Conservation (phyloP, 2,888 invertebrate species). For the Acronicta alni region DNA sequence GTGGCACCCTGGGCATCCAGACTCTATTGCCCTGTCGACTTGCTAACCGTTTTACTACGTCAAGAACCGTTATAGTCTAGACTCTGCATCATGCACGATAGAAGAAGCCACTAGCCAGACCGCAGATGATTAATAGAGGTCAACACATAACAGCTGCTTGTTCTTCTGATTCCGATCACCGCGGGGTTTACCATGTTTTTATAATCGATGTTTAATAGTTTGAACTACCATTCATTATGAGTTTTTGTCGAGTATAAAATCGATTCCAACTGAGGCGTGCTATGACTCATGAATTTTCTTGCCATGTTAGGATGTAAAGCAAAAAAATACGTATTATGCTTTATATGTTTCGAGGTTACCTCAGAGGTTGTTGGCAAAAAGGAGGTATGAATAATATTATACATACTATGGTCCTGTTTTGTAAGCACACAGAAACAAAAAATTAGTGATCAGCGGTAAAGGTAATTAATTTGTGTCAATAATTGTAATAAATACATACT, state of each 20-base stretch:
- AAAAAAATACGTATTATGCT: background rate
- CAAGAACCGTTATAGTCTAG: no score
- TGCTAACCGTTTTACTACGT: no score
- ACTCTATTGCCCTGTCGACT: no score
- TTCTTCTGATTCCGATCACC: background rate
- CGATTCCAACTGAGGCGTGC: slow-evolving; percentile 22
- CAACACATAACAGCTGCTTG: background rate
- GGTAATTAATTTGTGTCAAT: background rate
- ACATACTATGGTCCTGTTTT: background rate
- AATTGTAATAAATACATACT: no score
- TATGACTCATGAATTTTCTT: slow-evolving; percentile 36
- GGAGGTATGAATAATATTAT: background rate
- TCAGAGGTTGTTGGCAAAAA: background rate
- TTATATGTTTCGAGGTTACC: background rate
- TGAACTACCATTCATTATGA: slow-evolving; percentile 29
- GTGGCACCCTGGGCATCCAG: no score
- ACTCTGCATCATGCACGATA: no score
- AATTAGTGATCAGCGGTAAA: background rate
- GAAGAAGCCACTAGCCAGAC: background rate
- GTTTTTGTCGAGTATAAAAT: slow-evolving; percentile 35
- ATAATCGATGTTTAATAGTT: slow-evolving; percentile 25
- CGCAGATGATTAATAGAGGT: background rate
- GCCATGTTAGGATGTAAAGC: slow-evolving; percentile 5
- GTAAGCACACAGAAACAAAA: background rate
- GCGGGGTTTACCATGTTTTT: slow-evolving; percentile 4